Evolutionary conservation across 2,888 invertebrate species (phyloP), one percentile per base, ranked within the genome.

Genomic region (Morpho deidamia): DNA sequence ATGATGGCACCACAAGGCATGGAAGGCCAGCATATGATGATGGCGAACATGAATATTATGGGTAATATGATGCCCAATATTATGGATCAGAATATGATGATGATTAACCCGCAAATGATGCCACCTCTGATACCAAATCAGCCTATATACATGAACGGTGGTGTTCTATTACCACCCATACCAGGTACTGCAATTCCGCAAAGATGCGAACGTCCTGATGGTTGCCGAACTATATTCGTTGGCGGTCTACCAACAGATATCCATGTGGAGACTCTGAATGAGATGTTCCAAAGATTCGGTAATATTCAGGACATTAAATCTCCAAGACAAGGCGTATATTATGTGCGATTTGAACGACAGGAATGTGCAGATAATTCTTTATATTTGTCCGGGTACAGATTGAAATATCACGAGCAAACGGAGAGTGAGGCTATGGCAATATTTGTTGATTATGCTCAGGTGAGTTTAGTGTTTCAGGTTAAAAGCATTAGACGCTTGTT

Each of bases 301-400:
- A 51, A 23, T 0, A 74, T 86, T 37, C 61, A 59, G 3, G 73
- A 79, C 48, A 70, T 84, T 92, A 98, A 42, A 53, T 86, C 97
- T 67, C 96, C 96, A 58, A 96, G 95, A 71, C 97, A 97, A 75
- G 97, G 97, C 67, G 97, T 97, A 69, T 96, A 96, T 69, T 97
- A 97, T 73, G 95, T 98, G 65, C 92, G 97, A 56, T 98, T 95
- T 81, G 94, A 94, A 38, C 92, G 92, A 57, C 94, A 95, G 67
- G 91, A 92, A 7, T 94, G 94, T 60, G 96, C 97, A 0, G 97
- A 98, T 73, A 92, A 93, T 48, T 95, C 97, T 0, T 94, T 98
- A 64, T 93, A 93, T 71, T 74, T 97, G 9, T 96, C 97, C 8
- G 95, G 96, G 1, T 95, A 93, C 72, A 86, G 95, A 59, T 92